Percentiles rank a stretch among this genome's conserved stretches.
phyloP scores from a whole-genome alignment of 2,888 invertebrate genomes.

The Lacanobia wlatinum region DNA sequence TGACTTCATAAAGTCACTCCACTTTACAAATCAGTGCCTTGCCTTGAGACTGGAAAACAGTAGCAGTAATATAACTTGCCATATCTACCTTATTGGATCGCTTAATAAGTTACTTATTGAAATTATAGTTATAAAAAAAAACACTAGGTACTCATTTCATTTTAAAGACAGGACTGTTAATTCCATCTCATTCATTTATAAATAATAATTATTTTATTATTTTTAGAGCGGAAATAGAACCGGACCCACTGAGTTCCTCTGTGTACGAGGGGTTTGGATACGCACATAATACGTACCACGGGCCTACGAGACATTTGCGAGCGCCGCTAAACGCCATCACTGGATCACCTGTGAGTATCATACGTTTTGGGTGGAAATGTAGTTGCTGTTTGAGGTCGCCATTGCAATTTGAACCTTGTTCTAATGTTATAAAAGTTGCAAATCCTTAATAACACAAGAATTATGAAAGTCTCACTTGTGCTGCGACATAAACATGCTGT shows the following conservation, averaged over 20 bases:
- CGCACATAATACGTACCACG: slow-evolving; percentile 97
- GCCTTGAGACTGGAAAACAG: too few relatives aligned
- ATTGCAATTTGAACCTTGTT: neutral
- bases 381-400: neutral
- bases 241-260: slow-evolving; percentile 76
- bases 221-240: slow-evolving; percentile 82
- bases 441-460: neutral
- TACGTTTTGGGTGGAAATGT: neutral
- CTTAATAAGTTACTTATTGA: too few relatives aligned
- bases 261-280: slow-evolving; percentile 89
- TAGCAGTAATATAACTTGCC: too few relatives aligned
- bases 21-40: too few relatives aligned
- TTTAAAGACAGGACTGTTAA: neutral
- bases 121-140: too few relatives aligned
- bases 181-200: neutral
- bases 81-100: too few relatives aligned
- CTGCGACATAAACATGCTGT: neutral
- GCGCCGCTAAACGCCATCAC: slow-evolving; percentile 91
- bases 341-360: slow-evolving; percentile 87
- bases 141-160: too few relatives aligned
- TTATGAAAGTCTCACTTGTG: neutral
- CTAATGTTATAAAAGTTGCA: neutral
- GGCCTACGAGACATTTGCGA: slow-evolving; percentile 94
- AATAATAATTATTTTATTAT: neutral
- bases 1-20: too few relatives aligned